Evolutionary conservation across 2,113 vertebrate species (phyloP), one percentile per base, ranked within the genome.

Genomic region (Psittacula cyanocephala): DNA sequence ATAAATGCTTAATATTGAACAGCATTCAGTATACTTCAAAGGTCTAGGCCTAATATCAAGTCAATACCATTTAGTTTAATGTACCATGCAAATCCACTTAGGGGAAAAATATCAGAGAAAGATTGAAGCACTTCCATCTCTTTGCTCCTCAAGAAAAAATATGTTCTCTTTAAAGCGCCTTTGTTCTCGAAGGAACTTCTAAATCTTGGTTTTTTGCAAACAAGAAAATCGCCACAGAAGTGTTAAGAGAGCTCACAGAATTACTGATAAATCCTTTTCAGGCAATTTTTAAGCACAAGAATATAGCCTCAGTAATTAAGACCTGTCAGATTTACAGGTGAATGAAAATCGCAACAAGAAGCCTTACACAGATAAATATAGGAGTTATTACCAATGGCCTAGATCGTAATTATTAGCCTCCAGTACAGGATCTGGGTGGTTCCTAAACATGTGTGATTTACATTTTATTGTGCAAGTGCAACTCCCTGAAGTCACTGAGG

Each of bases 61-160:
- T 86, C 81, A 88, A 83, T 86, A 74, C 22, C 22, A 47, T 91
- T 89, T 93, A 88, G 41, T 89, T 87, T 80, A 89, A 71, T 77
- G 84, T 46, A 74, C 70, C 70, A 77, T 86, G 71, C n/a, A 91
- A 96, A 93, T 77, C 59, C 35, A 69, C 70, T 90, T 91, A 90
- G 43, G 49, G 28, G 39, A 84, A 96, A 92, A 92, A 81, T 81
- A 59, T 74, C 78, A 85, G 44, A 69, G 60, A 69, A 92, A 85
- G n/a, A n/a, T 9, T 87, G 82, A 90, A 81, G 52, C 43, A 69
- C 22, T 82, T 94, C 39, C 23, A 64, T 50, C 50, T 60, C n/a
- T 25, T 89, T 13, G 7, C 14, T 83, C 14, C 24, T 87, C 5
- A 7, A 67, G n/a, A 39, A 75, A 91, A 60, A 46, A 22, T 6